Base-by-base conservation (phyloP, 2,113 vertebrate species). In the Phalacrocorax carbo region DNA sequence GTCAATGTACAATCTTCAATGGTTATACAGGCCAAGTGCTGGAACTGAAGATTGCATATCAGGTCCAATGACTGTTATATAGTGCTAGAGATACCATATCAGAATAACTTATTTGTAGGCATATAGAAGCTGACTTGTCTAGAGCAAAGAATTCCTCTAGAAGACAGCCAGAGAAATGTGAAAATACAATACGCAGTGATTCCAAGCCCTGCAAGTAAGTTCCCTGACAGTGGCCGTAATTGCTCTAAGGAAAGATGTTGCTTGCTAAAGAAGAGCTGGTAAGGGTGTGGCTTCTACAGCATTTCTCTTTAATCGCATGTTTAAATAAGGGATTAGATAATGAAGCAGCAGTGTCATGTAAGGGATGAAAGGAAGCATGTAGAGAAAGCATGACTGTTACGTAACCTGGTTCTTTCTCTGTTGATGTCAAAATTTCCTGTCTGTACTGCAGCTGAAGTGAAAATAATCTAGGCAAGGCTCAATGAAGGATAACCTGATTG, bases 321-420 rank as follows among this genome's bases (percentile, higher is more conserved):
- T 71, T 84, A 60, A 96, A 51, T 34, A 36, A 96, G 90, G 66
- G 61, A 90, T 95, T 95, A 93, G 82, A 90, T 58, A 83, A 61
- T 18, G 62, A 84, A 86, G 93, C 93, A 95, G 72, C 55, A 38
- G 21, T 71, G 84, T 88, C 80, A 68, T 65, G 61, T 38, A 61
- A 42, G 65, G 48, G 46, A 32, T 76, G 62, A 83, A 80, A 65
- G 64, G 66, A 55, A 76, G 25, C 25, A 7, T 64, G 10, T 17
- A 64, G 87, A 54, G 57, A 83, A 81, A 69, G 48, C 42, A 22
- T 20, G 62, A 15, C 10, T 86, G 48, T 91, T 84, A 69, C 30
- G 68, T 87, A 92, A 95, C 32, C 42, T 46, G 62, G 20, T 46
- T 77, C 86, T 70, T 22, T 25, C 81, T 79, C 18, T 87, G 44